These are phyloP conservation scores for Phoxinus phoxinus DNA, from an alignment of 2,113 vertebrate genomes.

Conservation along the genomic window DNA sequence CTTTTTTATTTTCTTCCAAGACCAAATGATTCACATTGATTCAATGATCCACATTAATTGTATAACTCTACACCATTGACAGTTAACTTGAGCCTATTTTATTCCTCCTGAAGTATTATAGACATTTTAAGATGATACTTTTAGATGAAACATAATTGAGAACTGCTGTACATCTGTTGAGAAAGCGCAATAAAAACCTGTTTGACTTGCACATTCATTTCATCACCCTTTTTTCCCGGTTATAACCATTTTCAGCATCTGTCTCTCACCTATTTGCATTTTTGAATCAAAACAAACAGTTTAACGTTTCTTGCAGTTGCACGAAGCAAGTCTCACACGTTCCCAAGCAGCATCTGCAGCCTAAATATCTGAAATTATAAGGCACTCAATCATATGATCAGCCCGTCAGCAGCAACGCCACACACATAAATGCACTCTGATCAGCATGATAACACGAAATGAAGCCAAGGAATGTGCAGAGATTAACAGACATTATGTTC, in stretches of 20 bases:
- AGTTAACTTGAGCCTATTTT: neutral
- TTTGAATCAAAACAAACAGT: slow-evolving; percentile 25
- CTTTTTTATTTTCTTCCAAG: neutral
- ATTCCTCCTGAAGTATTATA: neutral
- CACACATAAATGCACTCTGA: slow-evolving; percentile 2
- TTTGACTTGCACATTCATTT: neutral
- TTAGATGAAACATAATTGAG: neutral
- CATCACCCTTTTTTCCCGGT: slow-evolving; percentile 15
- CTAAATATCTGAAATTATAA: slow-evolving; percentile 1
- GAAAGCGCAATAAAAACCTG: neutral
- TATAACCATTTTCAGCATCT: slow-evolving; percentile 26
- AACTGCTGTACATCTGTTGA: neutral
- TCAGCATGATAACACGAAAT: slow-evolving; percentile 28
- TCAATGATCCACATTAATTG: neutral
- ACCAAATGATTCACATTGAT: neutral
- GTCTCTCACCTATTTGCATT: neutral
- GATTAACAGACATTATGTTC: slow-evolving; percentile 45
- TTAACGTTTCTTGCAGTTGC: neutral
- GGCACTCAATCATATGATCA: slow-evolving; percentile 20
- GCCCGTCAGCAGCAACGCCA: neutral
- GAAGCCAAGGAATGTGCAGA: slow-evolving; percentile 27
- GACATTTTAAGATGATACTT: neutral
- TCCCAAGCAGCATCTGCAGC: slow-evolving; percentile 15
- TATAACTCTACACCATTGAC: neutral
- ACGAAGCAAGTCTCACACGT: neutral